A percentile compares a stretch with the other conserved stretches of the same genome.
Conservation (phyloP, 2,888 invertebrate genomes). For the Lissonota sp. region DNA sequence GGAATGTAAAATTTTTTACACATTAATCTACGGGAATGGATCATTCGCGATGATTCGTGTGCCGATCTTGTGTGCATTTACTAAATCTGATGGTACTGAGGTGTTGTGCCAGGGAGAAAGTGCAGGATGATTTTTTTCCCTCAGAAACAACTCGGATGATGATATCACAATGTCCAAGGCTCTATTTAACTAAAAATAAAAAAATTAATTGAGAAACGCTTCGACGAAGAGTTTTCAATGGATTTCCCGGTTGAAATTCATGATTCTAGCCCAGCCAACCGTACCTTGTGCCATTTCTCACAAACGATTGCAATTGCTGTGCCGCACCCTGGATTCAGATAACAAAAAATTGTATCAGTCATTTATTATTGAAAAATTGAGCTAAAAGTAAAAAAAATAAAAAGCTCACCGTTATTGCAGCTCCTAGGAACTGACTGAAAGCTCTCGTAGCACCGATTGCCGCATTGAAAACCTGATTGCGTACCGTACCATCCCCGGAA, state of each 20-base stretch:
- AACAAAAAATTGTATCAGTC: constrained; percentile 5
- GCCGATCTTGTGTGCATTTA: no score
- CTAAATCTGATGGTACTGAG: constrained; percentile 57
- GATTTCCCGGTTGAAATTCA: constrained; percentile 19
- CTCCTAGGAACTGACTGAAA: constrained; percentile 91
- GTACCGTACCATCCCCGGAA: constrained; percentile 80
- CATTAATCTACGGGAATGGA: no score
- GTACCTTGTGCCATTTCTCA: constrained; percentile 82
- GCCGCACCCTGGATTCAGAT: constrained; percentile 88
- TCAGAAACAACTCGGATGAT: constrained; percentile 52
- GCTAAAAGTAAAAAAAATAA: no score
- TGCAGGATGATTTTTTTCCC: no score
- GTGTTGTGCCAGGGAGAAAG: constrained; percentile 51
- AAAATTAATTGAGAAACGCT: constrained; percentile 42
- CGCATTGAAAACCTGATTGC: constrained; percentile 87
- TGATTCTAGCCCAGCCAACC: constrained; percentile 57
- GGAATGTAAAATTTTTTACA: no score
- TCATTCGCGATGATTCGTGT: no score
- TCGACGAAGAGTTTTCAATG: no score
- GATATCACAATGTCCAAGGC: constrained; percentile 53
- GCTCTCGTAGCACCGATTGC: constrained; percentile 91
- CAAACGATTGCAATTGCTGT: constrained; percentile 88
- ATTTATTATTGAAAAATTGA: no score
- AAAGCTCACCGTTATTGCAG: constrained; percentile 90
- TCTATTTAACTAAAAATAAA: constrained; percentile 57